A percentile compares a stretch with the other conserved stretches of the same genome.
Evolutionary conservation across 23 tunicate genomes (phyloP).

Genomic region (Trididemnum miniatum): DNA sequence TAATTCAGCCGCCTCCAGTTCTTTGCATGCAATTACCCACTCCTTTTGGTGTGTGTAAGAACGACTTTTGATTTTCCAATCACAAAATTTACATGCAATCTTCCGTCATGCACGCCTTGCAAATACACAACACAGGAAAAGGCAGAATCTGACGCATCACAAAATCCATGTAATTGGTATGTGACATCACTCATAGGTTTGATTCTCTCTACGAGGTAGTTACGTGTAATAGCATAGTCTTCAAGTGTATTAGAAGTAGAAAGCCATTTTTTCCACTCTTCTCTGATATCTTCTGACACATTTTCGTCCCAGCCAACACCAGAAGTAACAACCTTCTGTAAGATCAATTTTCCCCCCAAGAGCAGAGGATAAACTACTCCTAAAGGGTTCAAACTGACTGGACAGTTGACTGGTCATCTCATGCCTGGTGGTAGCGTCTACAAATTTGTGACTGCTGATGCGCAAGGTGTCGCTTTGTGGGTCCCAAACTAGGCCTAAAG

Average conservation of each 20-base stretch:
- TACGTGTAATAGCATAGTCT: neutral
- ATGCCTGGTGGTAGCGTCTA: too few species aligned
- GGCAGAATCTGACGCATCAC: conserved; percentile 18
- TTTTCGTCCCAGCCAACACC: conserved; percentile 3
- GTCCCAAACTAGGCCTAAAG: conserved; percentile 11
- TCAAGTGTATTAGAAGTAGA: neutral
- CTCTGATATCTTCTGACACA: neutral
- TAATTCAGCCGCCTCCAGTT: neutral
- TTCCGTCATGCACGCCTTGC: neutral
- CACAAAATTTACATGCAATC: neutral
- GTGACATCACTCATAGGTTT: neutral
- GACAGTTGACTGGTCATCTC: conserved; percentile 13
- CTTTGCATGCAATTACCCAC: conserved; percentile 1
- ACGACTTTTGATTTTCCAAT: conserved; percentile 18
- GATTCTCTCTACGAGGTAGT: neutral
- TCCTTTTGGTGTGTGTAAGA: neutral
- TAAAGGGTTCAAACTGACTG: neutral
- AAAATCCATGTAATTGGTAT: conserved; percentile 21
- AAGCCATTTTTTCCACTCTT: conserved; percentile 15
- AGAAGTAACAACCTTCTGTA: neutral
- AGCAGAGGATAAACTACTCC: neutral
- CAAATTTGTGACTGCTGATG: neutral
- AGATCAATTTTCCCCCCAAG: neutral
- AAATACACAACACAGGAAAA: conserved; percentile 12
- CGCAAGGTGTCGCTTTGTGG: neutral